A percentile compares a stretch with the other conserved stretches of the same genome.
Evolutionary conservation across 2,797 vertebrate genomes (phyloP).

Genomic region (Microcaecilia unicolor): DNA sequence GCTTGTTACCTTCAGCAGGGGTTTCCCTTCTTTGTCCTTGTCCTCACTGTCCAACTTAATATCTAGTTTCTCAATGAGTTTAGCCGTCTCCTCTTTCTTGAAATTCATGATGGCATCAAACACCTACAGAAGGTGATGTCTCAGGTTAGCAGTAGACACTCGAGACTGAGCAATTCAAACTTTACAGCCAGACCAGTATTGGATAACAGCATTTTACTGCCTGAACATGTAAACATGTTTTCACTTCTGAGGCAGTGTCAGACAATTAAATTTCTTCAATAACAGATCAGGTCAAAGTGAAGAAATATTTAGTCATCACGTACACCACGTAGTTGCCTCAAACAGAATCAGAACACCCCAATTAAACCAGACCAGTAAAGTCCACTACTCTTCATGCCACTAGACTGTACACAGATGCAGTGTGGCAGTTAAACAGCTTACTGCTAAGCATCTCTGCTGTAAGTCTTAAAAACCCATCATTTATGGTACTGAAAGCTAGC

Average conservation of each 20-base stretch:
- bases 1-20: conserved; percentile 71
- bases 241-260: conserved; percentile 6
- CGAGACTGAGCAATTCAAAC: fast-evolving
- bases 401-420: no score
- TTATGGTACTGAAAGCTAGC: no score
- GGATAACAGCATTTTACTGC: no score
- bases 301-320: conserved; percentile 84
- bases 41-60: conserved; percentile 85
- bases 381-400: no score
- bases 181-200: not conserved
- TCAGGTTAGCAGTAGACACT: fast-evolving
- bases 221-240: no score
- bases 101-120: conserved; percentile 94
- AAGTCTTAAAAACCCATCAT: no score
- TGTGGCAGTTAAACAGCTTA: no score
- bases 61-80: conserved; percentile 78
- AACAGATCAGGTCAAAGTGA: conserved; percentile 95
- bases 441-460: no score
- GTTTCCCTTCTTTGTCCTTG: conserved; percentile 89
- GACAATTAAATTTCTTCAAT: conserved; percentile 66
- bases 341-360: no score
- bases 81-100: conserved; percentile 79
- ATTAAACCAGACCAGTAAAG: no score
- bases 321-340: not conserved
- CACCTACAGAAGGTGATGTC: conserved; percentile 48